Conservation (phyloP, 2,113 vertebrate genomes). For the Mobula hypostoma region DNA sequence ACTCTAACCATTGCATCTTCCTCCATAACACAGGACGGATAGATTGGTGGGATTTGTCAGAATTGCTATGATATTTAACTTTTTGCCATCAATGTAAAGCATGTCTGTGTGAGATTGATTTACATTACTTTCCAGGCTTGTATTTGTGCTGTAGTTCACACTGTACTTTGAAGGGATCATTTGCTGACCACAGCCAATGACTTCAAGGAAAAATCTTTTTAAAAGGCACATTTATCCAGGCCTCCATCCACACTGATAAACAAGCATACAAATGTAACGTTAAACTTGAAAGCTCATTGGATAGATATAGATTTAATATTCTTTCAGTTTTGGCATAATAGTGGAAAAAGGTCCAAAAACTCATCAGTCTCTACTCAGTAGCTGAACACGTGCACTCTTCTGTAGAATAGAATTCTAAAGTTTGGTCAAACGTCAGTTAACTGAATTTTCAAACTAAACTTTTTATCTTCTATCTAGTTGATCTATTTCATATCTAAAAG, state of each 20-base stretch:
- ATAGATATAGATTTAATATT: background rate
- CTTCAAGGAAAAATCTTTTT: background rate
- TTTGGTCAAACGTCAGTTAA: no score
- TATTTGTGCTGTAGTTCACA: background rate
- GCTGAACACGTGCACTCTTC: no score
- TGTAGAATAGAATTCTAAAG: no score
- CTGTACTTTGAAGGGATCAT: background rate
- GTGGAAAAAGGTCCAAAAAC: background rate
- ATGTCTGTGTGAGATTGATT: background rate
- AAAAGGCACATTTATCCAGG: background rate
- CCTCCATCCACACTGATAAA: background rate
- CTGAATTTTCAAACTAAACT: no score
- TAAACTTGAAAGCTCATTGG: background rate
- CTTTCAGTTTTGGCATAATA: background rate
- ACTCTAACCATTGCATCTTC: background rate
- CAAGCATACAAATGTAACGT: background rate
- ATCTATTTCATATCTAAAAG: no score
- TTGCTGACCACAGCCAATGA: background rate
- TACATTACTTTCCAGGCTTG: background rate
- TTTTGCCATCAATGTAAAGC: background rate
- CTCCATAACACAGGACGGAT: background rate
- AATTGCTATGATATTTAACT: background rate
- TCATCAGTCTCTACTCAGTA: no score
- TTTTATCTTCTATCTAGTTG: no score
- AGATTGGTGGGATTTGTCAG: background rate